A percentile compares a stretch with the other conserved stretches of the same genome.
Evolutionary conservation across 1,140 invertebrate genomes (phyloP).

Genomic region (Anastatus disparis): DNA sequence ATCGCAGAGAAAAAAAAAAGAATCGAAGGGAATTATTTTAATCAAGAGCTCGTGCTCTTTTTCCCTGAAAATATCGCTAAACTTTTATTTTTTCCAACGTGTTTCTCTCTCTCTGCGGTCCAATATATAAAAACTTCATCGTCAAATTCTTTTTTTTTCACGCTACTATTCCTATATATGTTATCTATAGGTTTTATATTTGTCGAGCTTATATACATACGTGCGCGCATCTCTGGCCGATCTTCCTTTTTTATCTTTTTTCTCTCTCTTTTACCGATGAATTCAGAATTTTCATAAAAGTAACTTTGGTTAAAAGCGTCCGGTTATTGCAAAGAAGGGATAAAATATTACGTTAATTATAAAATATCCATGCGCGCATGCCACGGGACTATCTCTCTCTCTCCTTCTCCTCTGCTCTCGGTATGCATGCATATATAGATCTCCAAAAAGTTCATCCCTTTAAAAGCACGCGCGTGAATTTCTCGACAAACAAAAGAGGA

Average conservation of each 20-base stretch:
- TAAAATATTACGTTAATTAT: conserved; percentile 62
- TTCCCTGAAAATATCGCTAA: neutral
- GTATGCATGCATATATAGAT: no score
- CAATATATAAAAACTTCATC: conserved; percentile 36
- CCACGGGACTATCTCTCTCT: no score
- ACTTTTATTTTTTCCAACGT: conserved; percentile 1
- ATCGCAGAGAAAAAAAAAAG: no score
- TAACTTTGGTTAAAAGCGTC: conserved; percentile 43
- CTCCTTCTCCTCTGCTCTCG: no score
- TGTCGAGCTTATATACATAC: neutral
- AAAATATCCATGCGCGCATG: conserved; percentile 48
- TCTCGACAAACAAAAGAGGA: conserved; percentile 30
- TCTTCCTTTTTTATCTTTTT: no score
- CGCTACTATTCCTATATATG: no score
- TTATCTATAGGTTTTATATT: conserved; percentile 11
- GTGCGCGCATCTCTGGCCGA: neutral
- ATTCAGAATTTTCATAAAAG: conserved; percentile 55
- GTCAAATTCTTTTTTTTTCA: conserved; percentile 32
- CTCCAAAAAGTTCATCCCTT: conserved; percentile 37
- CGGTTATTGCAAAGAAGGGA: conserved; percentile 38
- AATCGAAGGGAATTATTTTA: conserved; percentile 43
- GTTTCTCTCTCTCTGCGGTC: neutral
- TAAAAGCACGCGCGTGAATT: conserved; percentile 18
- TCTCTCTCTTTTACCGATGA: conserved; percentile 7
- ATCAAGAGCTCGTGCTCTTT: conserved; percentile 8